Conservation (phyloP, 2,797 vertebrate genomes). For the Scyliorhinus canicula region DNA sequence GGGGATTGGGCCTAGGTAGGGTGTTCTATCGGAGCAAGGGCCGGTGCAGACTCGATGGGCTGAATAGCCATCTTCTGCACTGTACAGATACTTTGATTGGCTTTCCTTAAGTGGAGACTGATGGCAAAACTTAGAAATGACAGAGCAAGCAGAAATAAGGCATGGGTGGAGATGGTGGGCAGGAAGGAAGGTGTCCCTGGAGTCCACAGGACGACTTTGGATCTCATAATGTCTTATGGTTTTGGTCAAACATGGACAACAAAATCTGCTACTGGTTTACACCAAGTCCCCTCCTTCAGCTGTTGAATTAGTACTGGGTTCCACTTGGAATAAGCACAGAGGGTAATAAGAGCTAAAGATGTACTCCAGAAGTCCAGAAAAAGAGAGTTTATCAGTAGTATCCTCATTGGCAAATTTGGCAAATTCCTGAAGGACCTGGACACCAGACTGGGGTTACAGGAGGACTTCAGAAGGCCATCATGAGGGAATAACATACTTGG, state of each 20-base stretch:
- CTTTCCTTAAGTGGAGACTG: not conserved
- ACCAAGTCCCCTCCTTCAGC: not conserved
- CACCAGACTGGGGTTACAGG: not conserved
- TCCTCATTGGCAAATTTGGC: not conserved
- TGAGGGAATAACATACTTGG: not conserved
- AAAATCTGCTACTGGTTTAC: not conserved
- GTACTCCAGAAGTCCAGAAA: not conserved
- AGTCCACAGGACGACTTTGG: not conserved
- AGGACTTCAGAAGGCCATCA: not conserved
- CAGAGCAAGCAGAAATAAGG: not conserved
- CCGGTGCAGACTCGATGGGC: no score
- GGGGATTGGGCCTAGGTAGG: no score
- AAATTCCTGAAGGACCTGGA: not conserved
- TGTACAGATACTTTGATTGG: no score
- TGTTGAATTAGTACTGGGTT: not conserved
- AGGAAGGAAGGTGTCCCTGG: not conserved
- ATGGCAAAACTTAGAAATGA: not conserved
- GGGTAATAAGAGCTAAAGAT: not conserved
- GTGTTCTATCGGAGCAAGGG: no score
- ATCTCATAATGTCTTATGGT: not conserved
- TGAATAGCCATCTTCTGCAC: no score
- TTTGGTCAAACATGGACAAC: not conserved
- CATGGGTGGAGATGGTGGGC: no score
- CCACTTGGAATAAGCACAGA: not conserved
- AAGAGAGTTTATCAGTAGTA: not conserved